phyloP scores from a whole-genome alignment of 64 coral and sea anemone species.

The Catalaphyllia jardinei region DNA sequence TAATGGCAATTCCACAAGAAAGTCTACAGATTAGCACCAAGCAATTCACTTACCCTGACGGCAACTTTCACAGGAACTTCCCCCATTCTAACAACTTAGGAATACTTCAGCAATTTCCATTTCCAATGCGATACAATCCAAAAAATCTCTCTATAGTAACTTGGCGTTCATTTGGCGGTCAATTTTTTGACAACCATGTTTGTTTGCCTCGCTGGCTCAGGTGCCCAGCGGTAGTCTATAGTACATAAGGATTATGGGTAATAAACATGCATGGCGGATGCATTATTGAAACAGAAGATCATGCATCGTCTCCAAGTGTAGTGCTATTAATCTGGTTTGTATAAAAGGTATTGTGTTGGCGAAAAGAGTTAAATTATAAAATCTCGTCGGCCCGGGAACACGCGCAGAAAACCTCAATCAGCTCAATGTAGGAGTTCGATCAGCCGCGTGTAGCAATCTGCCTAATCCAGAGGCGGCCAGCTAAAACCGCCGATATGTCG shows the following conservation, averaged over 20 bases:
- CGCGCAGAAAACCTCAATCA: no score
- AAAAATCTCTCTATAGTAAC: neutral
- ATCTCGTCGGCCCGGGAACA: no score
- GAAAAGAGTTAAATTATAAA: neutral
- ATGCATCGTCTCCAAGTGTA: slow-evolving; percentile 24
- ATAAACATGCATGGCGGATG: slow-evolving; percentile 52
- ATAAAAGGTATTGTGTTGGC: slow-evolving; percentile 11
- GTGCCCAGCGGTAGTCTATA: slow-evolving; percentile 37
- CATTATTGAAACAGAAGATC: neutral
- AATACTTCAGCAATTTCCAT: neutral
- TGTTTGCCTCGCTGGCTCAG: slow-evolving; percentile 43
- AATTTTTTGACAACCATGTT: slow-evolving; percentile 4
- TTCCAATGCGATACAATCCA: neutral
- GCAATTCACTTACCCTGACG: slow-evolving; percentile 65
- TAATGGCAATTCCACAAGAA: no score
- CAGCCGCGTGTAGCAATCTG: no score
- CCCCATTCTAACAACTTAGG: slow-evolving; percentile 47
- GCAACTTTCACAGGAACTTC: slow-evolving; percentile 95
- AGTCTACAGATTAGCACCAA: no score
- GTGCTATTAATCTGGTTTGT: slow-evolving; percentile 18
- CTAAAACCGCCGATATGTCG: no score
- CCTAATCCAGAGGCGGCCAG: no score
- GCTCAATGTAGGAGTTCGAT: no score
- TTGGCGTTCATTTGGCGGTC: neutral
- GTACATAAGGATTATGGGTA: slow-evolving; percentile 28